Evolutionary conservation across 2,113 vertebrate species (phyloP), one percentile per base, ranked within the genome.

Genomic region (Oriolus oriolus): DNA sequence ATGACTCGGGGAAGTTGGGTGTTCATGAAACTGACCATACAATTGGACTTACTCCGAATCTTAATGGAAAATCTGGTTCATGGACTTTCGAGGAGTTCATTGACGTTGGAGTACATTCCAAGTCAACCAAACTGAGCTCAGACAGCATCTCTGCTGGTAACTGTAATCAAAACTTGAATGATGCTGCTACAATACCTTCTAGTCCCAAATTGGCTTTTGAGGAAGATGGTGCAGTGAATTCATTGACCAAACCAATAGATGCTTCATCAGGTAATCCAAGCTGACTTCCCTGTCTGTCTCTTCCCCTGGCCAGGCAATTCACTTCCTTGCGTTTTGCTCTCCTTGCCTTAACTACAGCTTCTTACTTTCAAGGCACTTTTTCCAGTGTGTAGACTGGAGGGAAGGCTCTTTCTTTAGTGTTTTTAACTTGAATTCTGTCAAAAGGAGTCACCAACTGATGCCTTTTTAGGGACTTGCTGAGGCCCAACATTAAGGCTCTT

Each of bases 21-120:
- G 74, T 97, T 73, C 98, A 98, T 1, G 97, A 99, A 95, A 76
- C 68, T n/a, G 97, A 98, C 79, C 82, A 60, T 26, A 98, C 97
- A 27, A 7, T 95, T 65, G 98, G 64, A 61, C 63, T 97, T n/a
- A 92, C 74, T 31, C 94, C 94, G 10, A 98, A 97, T 65, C 93
- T 98, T 41, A 98, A 98, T 16, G 98, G 98, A 10, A 98, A 98
- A 96, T 93, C 98, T 57, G 97, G 96, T 53, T 96, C 98, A 1
- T 98, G 98, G 99, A 98, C 97, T 90, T 98, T 98, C 42, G 98
- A 99, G 86, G 98, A 98, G 70, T 96, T 98, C n/a, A 98, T 98
- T 71, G 98, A 99, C 20, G 28, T 98, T 80, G 98, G 97, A 59
- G 95, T 97, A n/a, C 98, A 98, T 96, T 87, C 97, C 70, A 99